phyloP scores from a whole-genome alignment of 2,797 vertebrate species.

The Carapus acus region DNA sequence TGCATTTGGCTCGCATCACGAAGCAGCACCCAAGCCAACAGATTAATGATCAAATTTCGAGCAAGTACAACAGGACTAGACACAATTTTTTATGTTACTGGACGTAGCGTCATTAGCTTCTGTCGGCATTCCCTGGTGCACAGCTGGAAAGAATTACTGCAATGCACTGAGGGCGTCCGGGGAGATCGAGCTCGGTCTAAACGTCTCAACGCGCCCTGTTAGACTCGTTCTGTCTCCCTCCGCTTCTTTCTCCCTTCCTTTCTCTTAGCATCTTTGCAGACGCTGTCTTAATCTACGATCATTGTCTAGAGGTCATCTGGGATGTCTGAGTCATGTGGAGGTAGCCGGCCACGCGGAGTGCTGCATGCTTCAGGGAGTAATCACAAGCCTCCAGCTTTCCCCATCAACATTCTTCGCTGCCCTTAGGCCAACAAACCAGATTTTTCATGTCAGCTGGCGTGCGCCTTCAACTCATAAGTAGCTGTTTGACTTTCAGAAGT shows the following conservation, averaged over 20 bases:
- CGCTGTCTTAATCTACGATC: slow-evolving; percentile 50
- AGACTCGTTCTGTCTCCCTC: slow-evolving; percentile 22
- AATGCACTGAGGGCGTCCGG: slow-evolving; percentile 54
- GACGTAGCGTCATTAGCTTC: slow-evolving; percentile 47
- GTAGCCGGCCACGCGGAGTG: slow-evolving; percentile 62
- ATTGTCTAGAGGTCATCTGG: slow-evolving; percentile 70
- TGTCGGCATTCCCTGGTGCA: slow-evolving; percentile 31
- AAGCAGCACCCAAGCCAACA: slow-evolving; percentile 33
- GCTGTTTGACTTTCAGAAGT: slow-evolving; percentile 83
- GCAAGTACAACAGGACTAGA: slow-evolving; percentile 33
- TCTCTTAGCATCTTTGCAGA: slow-evolving; percentile 32
- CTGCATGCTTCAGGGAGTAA: slow-evolving; percentile 69
- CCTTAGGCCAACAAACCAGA: slow-evolving; percentile 77
- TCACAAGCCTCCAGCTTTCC: slow-evolving; percentile 66
- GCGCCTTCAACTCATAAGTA: slow-evolving; percentile 78
- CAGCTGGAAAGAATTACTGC: slow-evolving; percentile 40
- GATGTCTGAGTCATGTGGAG: slow-evolving; percentile 66
- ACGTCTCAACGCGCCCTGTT: slow-evolving; percentile 42
- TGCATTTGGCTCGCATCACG: slow-evolving; percentile 20
- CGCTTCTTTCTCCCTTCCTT: slow-evolving; percentile 18
- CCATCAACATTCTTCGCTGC: slow-evolving; percentile 70
- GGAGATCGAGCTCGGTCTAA: slow-evolving; percentile 31
- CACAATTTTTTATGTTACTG: slow-evolving; percentile 28
- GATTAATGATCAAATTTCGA: slow-evolving; percentile 48
- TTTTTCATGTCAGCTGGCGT: slow-evolving; percentile 79